Base-by-base conservation (phyloP, 2,797 vertebrate genomes). In the Alfaro cultratus region DNA sequence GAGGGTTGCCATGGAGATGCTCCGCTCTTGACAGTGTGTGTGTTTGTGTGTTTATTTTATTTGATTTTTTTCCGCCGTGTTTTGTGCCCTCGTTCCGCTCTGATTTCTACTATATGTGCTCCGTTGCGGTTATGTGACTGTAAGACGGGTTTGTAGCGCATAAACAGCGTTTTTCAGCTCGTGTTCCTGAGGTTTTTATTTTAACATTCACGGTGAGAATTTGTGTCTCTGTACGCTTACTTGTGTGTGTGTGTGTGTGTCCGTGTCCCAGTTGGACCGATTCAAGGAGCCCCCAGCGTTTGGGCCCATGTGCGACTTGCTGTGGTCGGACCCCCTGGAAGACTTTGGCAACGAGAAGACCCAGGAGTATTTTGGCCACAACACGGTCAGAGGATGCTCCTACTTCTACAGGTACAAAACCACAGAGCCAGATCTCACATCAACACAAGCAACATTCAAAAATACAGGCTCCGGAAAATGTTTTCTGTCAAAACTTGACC, bases 331-430 rank as follows among this genome's bases (percentile, higher is more conserved):
- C 92, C 96, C 96, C 39, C 93, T 96, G 83, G 96, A 96, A 90
- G 96, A 96, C 88, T 96, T 96, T 88, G 96, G 96, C 90, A 96
- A 96, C 1, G 96, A 96, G 92, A 96, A 96, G 89, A 95, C 95
- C 68, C 96, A 96, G 86, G 96, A 96, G 84, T 96, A 96, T 88
- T 96, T 96, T 90, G 94, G 94, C 74, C 95, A 96, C 91, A 96
- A 96, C 92, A 94, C 94, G 68, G 96, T 96, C 84, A 94, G 96
- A 86, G 96, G 96, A 80, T 96, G 96, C 91, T 96, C 96, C 78
- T 96, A 96, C 85, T 96, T 96, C 92, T 96, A 96, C 92, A 96
- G 96, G 96, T 96, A 94, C 53, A 39, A 39, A 79, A 83, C 55
- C 82, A 80, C 31, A 78, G 31, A 77, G 8, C 12, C 18, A 23